Percentiles rank a stretch among this genome's conserved stretches.
phyloP scores from a whole-genome alignment of 1,140 invertebrate genomes.

The Megathymus violae region DNA sequence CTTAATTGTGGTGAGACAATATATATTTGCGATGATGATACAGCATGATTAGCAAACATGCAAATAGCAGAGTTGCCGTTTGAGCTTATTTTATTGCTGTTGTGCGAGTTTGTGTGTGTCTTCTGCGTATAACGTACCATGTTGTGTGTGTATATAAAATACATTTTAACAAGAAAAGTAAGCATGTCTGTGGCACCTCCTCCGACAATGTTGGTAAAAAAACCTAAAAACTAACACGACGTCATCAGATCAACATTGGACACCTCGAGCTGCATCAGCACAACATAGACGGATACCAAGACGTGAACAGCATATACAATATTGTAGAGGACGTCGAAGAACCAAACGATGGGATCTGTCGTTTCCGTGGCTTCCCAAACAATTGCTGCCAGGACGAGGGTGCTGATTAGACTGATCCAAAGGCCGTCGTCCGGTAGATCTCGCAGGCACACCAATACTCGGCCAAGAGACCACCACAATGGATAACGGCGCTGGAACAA shows the following conservation, averaged over 20 bases:
- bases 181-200: too few relatives aligned
- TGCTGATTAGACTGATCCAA: conserved; percentile 61
- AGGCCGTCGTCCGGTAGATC: conserved; percentile 49
- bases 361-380: conserved; percentile 38
- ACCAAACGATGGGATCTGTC: conserved; percentile 2
- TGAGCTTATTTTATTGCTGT: too few relatives aligned
- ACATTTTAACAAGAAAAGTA: too few relatives aligned
- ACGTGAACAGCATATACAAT: conserved; percentile 52
- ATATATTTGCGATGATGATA: too few relatives aligned
- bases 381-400: conserved; percentile 40
- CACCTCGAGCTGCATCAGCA: conserved; percentile 34
- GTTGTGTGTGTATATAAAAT: too few relatives aligned
- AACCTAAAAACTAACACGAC: conserved; percentile 38
- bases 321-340: conserved; percentile 49
- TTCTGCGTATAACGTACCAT: too few relatives aligned
- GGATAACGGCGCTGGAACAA: conserved; percentile 48
- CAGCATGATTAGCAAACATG: too few relatives aligned
- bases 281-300: conserved; percentile 38
- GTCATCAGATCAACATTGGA: conserved; percentile 37
- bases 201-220: too few relatives aligned
- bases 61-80: too few relatives aligned
- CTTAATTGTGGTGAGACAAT: too few relatives aligned
- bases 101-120: too few relatives aligned
- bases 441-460: conserved; percentile 41
- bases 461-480: conserved; percentile 41